These are phyloP conservation scores for Drepana falcataria DNA, from an alignment of 2,888 invertebrate species.

Conservation along the genomic window DNA sequence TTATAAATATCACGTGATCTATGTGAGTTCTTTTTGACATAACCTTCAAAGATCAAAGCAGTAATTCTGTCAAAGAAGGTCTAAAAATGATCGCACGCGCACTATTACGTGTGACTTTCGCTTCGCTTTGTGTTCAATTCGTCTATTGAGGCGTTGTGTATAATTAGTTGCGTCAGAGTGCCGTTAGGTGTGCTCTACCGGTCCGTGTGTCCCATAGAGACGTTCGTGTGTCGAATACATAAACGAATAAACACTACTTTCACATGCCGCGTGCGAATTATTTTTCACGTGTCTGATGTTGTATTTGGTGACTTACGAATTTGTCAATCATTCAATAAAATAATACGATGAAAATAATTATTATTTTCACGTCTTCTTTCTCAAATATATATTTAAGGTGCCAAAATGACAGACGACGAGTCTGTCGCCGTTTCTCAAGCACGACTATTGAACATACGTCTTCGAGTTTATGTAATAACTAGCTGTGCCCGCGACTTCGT, in stretches of 20 bases:
- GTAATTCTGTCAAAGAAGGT: slow-evolving; percentile 2
- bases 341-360: no score
- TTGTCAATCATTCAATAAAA: no score
- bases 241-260: slow-evolving; percentile 53
- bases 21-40: not conserved
- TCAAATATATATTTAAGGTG: no score
- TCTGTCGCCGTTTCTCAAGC: no score
- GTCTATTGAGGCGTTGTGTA: slow-evolving; percentile 55
- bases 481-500: no score
- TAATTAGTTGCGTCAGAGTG: slow-evolving; percentile 72
- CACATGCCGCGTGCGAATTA: slow-evolving; percentile 56
- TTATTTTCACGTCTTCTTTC: no score
- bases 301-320: not conserved
- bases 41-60: not conserved
- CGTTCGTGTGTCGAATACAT: slow-evolving; percentile 60
- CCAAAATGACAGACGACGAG: no score
- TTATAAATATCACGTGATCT: not conserved
- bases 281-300: slow-evolving; percentile 22
- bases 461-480: no score
- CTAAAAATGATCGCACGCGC: slow-evolving; percentile 16
- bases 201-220: slow-evolving; percentile 31
- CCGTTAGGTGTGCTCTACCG: slow-evolving; percentile 61
- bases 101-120: slow-evolving; percentile 60
- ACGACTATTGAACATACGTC: no score
- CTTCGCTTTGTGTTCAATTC: slow-evolving; percentile 38